A percentile compares a stretch with the other conserved stretches of the same genome.
Conservation (phyloP, 2,113 vertebrate species). For the Morone chrysops region DNA sequence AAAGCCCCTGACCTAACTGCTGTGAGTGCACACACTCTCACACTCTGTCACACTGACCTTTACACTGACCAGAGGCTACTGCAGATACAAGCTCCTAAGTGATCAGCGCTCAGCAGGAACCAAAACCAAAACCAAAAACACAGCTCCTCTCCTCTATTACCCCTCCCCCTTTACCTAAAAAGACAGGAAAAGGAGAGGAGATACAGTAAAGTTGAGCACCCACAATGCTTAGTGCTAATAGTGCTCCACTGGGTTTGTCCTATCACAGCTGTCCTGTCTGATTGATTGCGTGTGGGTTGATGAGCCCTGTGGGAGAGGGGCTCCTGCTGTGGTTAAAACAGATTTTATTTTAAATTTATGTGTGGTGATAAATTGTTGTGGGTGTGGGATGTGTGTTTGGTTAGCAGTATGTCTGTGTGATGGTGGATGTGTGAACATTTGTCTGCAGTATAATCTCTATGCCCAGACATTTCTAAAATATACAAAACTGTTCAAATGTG, state of each 20-base stretch:
- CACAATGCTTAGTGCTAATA: conserved; percentile 44
- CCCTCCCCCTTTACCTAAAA: neutral
- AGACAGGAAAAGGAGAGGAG: neutral
- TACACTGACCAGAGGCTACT: neutral
- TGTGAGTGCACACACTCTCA: conserved; percentile 21
- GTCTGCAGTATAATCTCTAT: neutral
- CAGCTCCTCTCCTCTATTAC: neutral
- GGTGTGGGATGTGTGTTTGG: conserved; percentile 15
- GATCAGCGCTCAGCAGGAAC: conserved; percentile 7
- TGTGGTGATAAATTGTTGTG: conserved; percentile 34
- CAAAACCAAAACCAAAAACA: conserved; percentile 7
- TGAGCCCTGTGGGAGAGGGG: conserved; percentile 16
- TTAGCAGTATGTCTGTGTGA: neutral
- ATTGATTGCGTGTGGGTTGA: conserved; percentile 44
- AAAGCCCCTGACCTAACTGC: conserved; percentile 1
- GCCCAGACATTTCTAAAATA: neutral
- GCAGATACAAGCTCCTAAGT: conserved; percentile 18
- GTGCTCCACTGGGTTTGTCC: conserved; percentile 61
- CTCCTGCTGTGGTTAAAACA: conserved; percentile 20
- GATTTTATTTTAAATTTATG: neutral
- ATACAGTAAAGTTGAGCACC: conserved; percentile 25
- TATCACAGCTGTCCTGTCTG: conserved; percentile 68
- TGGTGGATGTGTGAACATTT: conserved; percentile 10
- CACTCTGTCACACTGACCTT: conserved; percentile 1
- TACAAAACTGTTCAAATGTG: neutral